Evolutionary conservation across 1,140 invertebrate genomes (phyloP).

Genomic region (Drosophila baimaii): DNA sequence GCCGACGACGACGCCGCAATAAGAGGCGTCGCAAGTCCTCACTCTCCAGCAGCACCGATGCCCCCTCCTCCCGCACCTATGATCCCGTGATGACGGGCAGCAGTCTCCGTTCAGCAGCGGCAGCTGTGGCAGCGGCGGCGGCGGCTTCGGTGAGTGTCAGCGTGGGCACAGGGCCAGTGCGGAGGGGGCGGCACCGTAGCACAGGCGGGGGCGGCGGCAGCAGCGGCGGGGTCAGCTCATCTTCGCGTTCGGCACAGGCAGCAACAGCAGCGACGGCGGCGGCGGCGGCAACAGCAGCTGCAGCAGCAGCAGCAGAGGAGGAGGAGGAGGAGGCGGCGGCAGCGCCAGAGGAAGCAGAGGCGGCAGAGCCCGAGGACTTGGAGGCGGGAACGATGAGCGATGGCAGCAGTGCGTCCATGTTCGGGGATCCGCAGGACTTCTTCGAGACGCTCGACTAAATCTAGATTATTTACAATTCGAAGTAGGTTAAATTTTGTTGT

Average conservation of each 20-base stretch:
- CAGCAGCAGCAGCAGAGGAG: conserved; percentile 27
- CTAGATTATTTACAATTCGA: conserved; percentile 62
- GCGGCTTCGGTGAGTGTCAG: conserved; percentile 12
- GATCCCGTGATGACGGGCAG: conserved; percentile 73
- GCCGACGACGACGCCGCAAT: conserved; percentile 66
- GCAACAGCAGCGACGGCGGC: conserved; percentile 31
- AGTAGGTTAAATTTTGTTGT: conserved; percentile 79
- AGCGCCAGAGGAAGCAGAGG: conserved; percentile 30
- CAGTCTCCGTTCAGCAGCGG: conserved; percentile 40
- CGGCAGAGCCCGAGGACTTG: conserved; percentile 16
- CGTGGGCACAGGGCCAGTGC: conserved; percentile 45
- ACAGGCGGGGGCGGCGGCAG: too few relatives aligned
- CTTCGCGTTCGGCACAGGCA: conserved; percentile 43
- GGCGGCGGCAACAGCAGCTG: conserved; percentile 25
- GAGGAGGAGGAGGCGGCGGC: conserved; percentile 18
- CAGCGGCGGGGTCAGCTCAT: conserved; percentile 30
- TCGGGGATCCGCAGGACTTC: conserved; percentile 68
- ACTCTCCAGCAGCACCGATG: conserved; percentile 62
- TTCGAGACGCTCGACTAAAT: conserved; percentile 75
- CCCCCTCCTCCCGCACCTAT: conserved; percentile 58
- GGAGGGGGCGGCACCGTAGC: conserved; percentile 56
- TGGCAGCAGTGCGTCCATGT: conserved; percentile 61
- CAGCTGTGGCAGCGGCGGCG: conserved; percentile 17
- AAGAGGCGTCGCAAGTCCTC: conserved; percentile 67
- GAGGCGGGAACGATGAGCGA: conserved; percentile 40